Conservation (phyloP, 37 sponge, comb jelly and placozoan species). For the Spongia lamella region DNA sequence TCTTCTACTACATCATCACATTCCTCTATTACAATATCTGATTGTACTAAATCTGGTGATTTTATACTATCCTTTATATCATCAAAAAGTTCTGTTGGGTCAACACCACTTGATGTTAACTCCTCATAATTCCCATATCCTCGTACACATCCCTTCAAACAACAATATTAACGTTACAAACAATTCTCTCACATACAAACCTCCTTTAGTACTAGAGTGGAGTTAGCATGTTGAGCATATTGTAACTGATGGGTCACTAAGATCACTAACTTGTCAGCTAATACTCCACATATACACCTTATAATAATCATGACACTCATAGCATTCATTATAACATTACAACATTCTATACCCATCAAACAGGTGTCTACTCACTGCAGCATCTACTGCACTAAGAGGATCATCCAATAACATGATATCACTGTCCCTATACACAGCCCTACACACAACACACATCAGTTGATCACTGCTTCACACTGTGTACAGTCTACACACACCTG, state of each 20-base stretch:
- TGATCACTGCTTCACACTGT: too few relatives aligned
- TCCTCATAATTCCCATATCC: too few relatives aligned
- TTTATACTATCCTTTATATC: too few relatives aligned
- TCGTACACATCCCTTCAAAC: too few relatives aligned
- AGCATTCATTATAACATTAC: background rate
- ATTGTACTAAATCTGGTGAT: too few relatives aligned
- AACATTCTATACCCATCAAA: constrained; percentile 60
- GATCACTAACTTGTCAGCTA: constrained; percentile 55
- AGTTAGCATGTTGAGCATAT: constrained; percentile 67
- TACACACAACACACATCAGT: too few relatives aligned
- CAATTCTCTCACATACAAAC: constrained; percentile 8
- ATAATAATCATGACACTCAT: background rate
- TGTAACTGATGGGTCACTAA: constrained; percentile 88
- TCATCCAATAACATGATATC: constrained; percentile 84
- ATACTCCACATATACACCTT: constrained; percentile 70
- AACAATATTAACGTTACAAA: too few relatives aligned
- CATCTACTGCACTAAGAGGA: constrained; percentile 87
- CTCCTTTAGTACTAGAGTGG: constrained; percentile 68
- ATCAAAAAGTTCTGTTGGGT: too few relatives aligned
- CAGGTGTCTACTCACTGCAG: constrained; percentile 71
- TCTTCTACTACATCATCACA: background rate
- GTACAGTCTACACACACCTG: constrained; percentile 46
- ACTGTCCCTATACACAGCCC: constrained; percentile 72
- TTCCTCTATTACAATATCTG: background rate
- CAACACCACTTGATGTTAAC: too few relatives aligned